A percentile compares a stretch with the other conserved stretches of the same genome.
Evolutionary conservation across 2,888 invertebrate species (phyloP).

Genomic region (Acanthopleura granulata): DNA sequence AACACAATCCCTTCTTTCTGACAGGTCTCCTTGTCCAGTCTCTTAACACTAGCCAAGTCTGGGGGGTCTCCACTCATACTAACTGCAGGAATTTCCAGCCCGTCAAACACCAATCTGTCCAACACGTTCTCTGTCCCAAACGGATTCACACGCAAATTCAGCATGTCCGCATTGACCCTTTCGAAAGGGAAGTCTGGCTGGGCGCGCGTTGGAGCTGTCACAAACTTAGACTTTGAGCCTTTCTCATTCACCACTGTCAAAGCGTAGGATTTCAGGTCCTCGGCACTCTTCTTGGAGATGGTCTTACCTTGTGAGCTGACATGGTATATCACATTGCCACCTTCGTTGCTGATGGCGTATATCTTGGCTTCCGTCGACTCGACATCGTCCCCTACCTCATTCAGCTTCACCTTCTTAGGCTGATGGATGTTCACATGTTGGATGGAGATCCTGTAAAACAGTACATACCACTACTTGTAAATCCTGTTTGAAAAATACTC

Average conservation of each 20-base stretch:
- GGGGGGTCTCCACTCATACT: constrained; percentile 28
- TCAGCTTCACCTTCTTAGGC: constrained; percentile 58
- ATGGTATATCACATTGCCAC: constrained; percentile 79
- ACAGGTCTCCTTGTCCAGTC: constrained; percentile 63
- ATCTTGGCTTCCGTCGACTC: constrained; percentile 74
- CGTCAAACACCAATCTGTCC: constrained; percentile 60
- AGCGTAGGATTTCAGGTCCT: constrained; percentile 71
- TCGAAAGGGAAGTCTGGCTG: constrained; percentile 73
- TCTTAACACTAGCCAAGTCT: constrained; percentile 48
- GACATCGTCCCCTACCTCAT: constrained; percentile 48
- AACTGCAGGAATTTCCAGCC: constrained; percentile 47
- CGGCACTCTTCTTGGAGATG: constrained; percentile 68
- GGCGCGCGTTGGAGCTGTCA: constrained; percentile 54
- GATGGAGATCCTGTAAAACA: constrained; percentile 61
- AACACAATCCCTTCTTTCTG: constrained; percentile 66
- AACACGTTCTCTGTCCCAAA: constrained; percentile 70
- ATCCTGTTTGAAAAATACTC: too few relatives aligned
- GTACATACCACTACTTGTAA: too few relatives aligned
- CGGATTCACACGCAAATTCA: constrained; percentile 79
- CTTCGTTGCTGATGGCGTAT: constrained; percentile 85
- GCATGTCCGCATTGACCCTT: constrained; percentile 71
- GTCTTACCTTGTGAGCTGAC: constrained; percentile 61
- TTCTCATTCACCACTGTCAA: constrained; percentile 72
- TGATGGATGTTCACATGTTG: constrained; percentile 73
- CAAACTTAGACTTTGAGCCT: constrained; percentile 47